Evolutionary conservation across 2,113 vertebrate species (phyloP).

Genomic region (Pomatostomus ruficeps): DNA sequence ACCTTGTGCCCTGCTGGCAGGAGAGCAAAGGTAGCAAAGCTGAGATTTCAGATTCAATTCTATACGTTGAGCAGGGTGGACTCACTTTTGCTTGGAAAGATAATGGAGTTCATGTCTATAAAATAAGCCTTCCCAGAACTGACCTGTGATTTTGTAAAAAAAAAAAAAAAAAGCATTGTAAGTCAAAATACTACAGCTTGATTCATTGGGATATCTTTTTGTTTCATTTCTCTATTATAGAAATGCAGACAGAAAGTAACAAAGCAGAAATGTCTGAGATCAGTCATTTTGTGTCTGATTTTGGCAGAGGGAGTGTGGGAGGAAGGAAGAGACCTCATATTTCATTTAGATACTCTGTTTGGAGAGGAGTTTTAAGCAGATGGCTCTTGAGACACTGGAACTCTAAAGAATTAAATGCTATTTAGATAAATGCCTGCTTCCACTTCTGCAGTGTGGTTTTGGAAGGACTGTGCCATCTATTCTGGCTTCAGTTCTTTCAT

Average conservation of each 20-base stretch:
- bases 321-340: slow-evolving; percentile 44
- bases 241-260: neutral
- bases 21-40: neutral
- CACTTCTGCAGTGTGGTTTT: neutral
- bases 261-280: neutral
- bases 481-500: neutral
- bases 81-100: neutral
- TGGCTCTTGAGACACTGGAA: slow-evolving; percentile 35
- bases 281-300: neutral
- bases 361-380: slow-evolving; percentile 62
- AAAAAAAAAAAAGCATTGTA: neutral
- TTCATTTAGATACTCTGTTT: slow-evolving; percentile 63
- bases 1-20: neutral
- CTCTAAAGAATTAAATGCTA: slow-evolving; percentile 4
- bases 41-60: neutral
- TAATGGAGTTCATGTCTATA: neutral
- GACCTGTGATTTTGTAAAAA: neutral
- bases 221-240: neutral
- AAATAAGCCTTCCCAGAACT: neutral
- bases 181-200: slow-evolving; percentile 26
- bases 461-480: neutral
- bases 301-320: slow-evolving; percentile 32
- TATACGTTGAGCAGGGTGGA: neutral
- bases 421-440: slow-evolving; percentile 54
- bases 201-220: neutral